Evolutionary conservation across 2,797 vertebrate species (phyloP).

Genomic region (Nyctibius grandis): DNA sequence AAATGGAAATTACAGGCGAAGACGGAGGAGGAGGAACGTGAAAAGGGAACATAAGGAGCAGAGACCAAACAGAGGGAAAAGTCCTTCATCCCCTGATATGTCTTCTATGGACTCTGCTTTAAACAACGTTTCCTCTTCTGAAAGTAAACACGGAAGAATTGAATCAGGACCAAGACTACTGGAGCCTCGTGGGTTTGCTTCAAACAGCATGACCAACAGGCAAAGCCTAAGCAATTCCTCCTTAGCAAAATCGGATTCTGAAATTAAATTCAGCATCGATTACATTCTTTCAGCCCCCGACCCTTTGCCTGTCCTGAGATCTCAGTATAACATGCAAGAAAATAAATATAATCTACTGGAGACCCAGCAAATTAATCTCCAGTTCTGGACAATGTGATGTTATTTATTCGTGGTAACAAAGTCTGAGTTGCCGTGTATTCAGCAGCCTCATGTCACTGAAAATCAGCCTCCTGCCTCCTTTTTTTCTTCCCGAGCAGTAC

Average conservation of each 20-base stretch:
- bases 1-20: constrained; percentile 92
- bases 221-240: constrained; percentile 56
- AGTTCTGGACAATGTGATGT: constrained; percentile 88
- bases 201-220: constrained; percentile 66
- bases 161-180: constrained; percentile 27
- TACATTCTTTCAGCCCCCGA: constrained; percentile 94
- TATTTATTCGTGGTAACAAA: not conserved
- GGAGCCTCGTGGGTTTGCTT: constrained; percentile 75
- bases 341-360: constrained; percentile 78
- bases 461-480: not conserved
- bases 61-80: constrained; percentile 46
- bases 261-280: constrained; percentile 98
- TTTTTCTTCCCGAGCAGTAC: not conserved
- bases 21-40: constrained; percentile 85
- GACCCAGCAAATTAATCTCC: constrained; percentile 82
- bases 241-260: constrained; percentile 81
- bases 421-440: not conserved
- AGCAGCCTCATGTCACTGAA: not conserved
- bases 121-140: constrained; percentile 54
- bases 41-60: constrained; percentile 83
- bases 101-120: constrained; percentile 59
- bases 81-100: not conserved
- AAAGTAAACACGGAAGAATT: constrained; percentile 45
- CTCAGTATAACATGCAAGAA: constrained; percentile 65
- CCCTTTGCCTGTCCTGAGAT: constrained; percentile 79